Conservation (phyloP, 1,140 invertebrate species). For the Drosophila melanogaster region DNA sequence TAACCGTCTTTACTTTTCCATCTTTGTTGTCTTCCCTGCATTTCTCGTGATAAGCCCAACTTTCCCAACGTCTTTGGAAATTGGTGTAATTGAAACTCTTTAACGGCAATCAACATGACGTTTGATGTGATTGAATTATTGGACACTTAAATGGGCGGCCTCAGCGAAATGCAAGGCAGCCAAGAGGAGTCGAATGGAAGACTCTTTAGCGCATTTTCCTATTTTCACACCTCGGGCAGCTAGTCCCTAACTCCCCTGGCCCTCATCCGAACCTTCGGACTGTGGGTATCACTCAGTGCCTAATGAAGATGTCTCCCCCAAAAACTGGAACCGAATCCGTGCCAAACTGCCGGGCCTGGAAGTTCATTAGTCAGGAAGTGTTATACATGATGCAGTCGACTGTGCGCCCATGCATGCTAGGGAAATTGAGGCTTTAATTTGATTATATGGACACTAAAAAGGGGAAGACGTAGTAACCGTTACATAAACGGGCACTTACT, state of each 20-base stretch:
- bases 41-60: constrained; percentile 46
- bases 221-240: constrained; percentile 56
- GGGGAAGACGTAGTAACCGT: background rate
- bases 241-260: constrained; percentile 13
- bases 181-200: constrained; percentile 21
- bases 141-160: constrained; percentile 80
- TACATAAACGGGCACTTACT: constrained; percentile 19
- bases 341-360: constrained; percentile 44
- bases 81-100: constrained; percentile 79
- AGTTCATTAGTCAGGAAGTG: constrained; percentile 77
- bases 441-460: constrained; percentile 43
- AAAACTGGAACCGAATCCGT: constrained; percentile 31
- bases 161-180: constrained; percentile 40
- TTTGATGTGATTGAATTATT: constrained; percentile 82
- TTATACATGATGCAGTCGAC: constrained; percentile 56
- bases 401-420: constrained; percentile 20
- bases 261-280: background rate
- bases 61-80: constrained; percentile 57
- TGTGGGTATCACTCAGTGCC: constrained; percentile 48
- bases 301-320: constrained; percentile 73
- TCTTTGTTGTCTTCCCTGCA: constrained; percentile 8
- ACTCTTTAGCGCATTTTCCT: constrained; percentile 45
- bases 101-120: constrained; percentile 75
- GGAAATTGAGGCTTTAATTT: constrained; percentile 48
- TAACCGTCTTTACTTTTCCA: background rate